Conservation (phyloP, 2,797 vertebrate species). For the Chiloscyllium punctatum region DNA sequence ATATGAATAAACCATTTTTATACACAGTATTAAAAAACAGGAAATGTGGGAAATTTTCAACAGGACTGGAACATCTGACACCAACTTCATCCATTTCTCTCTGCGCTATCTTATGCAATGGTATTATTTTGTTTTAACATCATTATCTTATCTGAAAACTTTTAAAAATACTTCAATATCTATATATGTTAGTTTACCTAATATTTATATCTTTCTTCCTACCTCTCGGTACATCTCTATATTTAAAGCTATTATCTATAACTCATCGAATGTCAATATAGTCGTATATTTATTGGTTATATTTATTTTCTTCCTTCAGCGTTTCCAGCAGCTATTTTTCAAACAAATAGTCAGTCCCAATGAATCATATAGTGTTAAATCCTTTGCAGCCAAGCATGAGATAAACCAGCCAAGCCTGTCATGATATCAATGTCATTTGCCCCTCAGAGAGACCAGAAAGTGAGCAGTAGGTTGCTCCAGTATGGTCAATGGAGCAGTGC, state of each 20-base stretch:
- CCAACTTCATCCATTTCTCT: not conserved
- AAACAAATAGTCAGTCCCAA: not conserved
- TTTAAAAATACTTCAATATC: not conserved
- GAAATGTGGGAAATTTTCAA: not conserved
- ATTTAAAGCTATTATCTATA: not conserved
- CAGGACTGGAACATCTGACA: not conserved
- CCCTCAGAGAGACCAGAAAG: not conserved
- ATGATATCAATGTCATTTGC: not conserved
- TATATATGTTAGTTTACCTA: not conserved
- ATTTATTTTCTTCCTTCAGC: not conserved
- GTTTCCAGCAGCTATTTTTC: not conserved
- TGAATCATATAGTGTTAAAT: not conserved
- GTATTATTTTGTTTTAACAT: not conserved
- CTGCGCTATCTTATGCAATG: not conserved
- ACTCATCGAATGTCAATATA: not conserved
- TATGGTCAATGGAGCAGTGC: not conserved
- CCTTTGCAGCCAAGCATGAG: not conserved
- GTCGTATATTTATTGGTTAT: not conserved
- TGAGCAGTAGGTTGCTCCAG: not conserved
- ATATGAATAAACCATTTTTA: not conserved
- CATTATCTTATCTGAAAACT: not conserved
- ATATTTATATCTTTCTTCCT: not conserved
- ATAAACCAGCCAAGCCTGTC: not conserved
- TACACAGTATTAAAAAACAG: not conserved
- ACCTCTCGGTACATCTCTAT: not conserved